Percentiles rank a stretch among this genome's conserved stretches.
Conservation (phyloP, 2,888 invertebrate genomes). For the Tyria jacobaeae region DNA sequence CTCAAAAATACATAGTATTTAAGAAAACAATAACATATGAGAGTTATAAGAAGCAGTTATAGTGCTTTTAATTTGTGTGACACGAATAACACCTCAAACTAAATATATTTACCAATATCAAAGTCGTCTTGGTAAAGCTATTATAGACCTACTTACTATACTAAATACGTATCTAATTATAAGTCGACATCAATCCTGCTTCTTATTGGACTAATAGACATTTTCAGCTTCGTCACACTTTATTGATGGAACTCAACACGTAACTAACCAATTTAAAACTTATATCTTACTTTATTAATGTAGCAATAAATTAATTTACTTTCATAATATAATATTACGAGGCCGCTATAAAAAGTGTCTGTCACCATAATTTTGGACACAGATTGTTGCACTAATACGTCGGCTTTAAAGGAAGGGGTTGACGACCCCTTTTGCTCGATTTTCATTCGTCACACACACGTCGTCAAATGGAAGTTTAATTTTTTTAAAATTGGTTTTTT, state of each 20-base stretch:
- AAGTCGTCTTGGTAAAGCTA: slow-evolving; percentile 13
- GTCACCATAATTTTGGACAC: slow-evolving; percentile 83
- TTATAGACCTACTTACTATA: slow-evolving; percentile 14
- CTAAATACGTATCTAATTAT: slow-evolving; percentile 37
- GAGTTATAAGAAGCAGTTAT: no score
- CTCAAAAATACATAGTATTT: no score
- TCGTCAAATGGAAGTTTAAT: slow-evolving; percentile 81
- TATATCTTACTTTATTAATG: slow-evolving; percentile 70
- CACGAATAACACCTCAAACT: no score
- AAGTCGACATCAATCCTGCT: slow-evolving; percentile 42
- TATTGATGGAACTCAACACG: slow-evolving; percentile 52
- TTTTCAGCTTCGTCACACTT: slow-evolving; percentile 50
- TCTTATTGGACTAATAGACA: slow-evolving; percentile 50
- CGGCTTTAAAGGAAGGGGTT: slow-evolving; percentile 75
- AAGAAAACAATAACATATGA: no score
- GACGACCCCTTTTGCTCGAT: slow-evolving; percentile 73
- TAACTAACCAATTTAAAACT: slow-evolving; percentile 67
- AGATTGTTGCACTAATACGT: slow-evolving; percentile 80
- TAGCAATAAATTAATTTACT: slow-evolving; percentile 80
- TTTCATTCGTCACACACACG: slow-evolving; percentile 83
- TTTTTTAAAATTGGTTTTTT: slow-evolving; percentile 83
- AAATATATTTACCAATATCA: not conserved
- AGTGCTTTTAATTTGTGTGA: no score
- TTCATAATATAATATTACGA: slow-evolving; percentile 72
- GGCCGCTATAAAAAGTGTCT: slow-evolving; percentile 77